Evolutionary conservation across 2,113 vertebrate species (phyloP).

Genomic region (Cichladusa arquata): DNA sequence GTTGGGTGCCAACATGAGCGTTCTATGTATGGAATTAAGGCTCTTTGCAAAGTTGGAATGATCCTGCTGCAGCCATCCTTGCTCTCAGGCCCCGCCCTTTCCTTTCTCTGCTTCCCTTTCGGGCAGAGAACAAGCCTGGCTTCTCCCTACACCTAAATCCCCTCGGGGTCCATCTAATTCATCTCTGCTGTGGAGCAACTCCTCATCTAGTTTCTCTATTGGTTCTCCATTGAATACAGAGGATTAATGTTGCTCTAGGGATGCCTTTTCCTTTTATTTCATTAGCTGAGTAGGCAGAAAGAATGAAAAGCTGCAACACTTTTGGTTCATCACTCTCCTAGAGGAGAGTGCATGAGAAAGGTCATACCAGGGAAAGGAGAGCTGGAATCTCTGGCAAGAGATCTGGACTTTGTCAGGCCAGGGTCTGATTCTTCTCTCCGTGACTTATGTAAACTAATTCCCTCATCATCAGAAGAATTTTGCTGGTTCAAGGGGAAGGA

Average conservation of each 20-base stretch:
- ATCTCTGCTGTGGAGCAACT: background rate
- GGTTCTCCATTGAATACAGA: conserved; percentile 12
- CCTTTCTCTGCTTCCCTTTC: background rate
- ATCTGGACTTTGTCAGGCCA: conserved; percentile 36
- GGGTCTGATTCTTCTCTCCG: conserved; percentile 46
- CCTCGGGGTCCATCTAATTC: background rate
- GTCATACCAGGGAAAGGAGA: conserved; percentile 26
- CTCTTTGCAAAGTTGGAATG: background rate
- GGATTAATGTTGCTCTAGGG: conserved; percentile 16
- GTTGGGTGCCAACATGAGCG: background rate
- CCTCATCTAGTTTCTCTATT: background rate
- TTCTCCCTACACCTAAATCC: background rate
- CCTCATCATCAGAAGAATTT: conserved; percentile 1
- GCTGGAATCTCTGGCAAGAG: conserved; percentile 35
- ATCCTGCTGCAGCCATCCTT: background rate
- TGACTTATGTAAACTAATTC: conserved; percentile 51
- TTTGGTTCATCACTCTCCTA: background rate
- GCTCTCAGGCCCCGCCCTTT: background rate
- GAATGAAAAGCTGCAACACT: background rate
- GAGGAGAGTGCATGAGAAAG: background rate
- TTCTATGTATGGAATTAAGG: background rate
- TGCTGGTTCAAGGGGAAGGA: background rate
- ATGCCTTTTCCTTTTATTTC: conserved; percentile 14
- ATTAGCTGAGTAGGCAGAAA: conserved; percentile 1
- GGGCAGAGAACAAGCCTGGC: background rate